Evolutionary conservation across 2,888 invertebrate species (phyloP).

Genomic region (Celastrina argiolus): DNA sequence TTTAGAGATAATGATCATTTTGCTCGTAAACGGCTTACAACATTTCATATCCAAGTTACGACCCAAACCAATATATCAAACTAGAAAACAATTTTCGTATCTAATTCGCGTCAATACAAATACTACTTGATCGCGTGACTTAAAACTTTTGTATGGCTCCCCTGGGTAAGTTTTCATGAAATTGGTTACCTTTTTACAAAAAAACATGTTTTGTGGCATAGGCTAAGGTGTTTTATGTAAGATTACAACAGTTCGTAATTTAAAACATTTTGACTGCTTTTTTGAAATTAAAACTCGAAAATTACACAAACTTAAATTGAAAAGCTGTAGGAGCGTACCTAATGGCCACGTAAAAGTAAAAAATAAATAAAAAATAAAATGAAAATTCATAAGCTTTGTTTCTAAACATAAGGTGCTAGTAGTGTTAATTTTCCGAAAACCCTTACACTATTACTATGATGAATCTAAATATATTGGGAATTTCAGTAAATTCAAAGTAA

Average conservation of each 20-base stretch:
- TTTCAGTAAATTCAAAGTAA: no score
- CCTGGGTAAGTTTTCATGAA: constrained; percentile 21
- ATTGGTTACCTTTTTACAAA: constrained; percentile 8
- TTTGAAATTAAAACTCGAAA: no score
- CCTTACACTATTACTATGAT: no score
- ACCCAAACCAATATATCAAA: constrained; percentile 17
- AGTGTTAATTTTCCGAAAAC: no score
- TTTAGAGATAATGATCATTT: constrained; percentile 1
- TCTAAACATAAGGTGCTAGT: no score
- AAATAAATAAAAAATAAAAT: no score
- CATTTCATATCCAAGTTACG: neutral
- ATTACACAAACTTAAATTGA: no score
- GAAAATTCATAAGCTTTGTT: no score
- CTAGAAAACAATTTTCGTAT: constrained; percentile 21
- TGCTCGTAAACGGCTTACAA: constrained; percentile 3
- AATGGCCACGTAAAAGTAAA: no score
- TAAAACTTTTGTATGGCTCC: constrained; percentile 26
- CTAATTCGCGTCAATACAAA: constrained; percentile 22
- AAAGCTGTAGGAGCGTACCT: no score
- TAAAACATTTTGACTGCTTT: no score
- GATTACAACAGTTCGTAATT: neutral
- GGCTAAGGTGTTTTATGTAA: neutral
- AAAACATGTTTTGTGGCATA: neutral
- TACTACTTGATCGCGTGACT: constrained; percentile 31
- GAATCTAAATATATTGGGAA: no score